Evolutionary conservation across 2,113 vertebrate species (phyloP).

Genomic region (Phycodurus eques): DNA sequence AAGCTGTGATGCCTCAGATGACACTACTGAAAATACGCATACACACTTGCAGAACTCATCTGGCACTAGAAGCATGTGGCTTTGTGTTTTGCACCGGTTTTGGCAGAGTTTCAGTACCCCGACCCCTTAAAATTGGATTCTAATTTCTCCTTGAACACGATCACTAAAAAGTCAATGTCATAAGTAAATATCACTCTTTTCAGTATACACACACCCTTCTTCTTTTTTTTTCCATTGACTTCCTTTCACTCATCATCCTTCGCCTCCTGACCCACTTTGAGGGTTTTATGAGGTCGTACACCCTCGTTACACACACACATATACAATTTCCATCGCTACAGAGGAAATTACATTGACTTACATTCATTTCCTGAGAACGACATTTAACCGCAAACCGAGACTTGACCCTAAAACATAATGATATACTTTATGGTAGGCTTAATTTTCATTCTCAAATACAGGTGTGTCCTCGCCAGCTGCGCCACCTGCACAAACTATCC

Average conservation of each 20-base stretch:
- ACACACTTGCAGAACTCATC: slow-evolving; percentile 11
- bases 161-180: slow-evolving; percentile 6
- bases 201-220: too few relatives aligned
- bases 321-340: slow-evolving; percentile 6
- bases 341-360: slow-evolving; percentile 11
- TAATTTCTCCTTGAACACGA: slow-evolving; percentile 11
- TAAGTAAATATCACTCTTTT: slow-evolving; percentile 9
- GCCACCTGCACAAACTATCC: background rate
- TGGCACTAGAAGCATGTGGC: slow-evolving; percentile 30
- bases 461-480: background rate
- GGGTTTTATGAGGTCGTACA: slow-evolving; percentile 13
- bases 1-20: slow-evolving; percentile 49
- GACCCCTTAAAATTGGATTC: slow-evolving; percentile 9
- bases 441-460: slow-evolving; percentile 1
- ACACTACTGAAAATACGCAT: slow-evolving; percentile 44
- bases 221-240: background rate
- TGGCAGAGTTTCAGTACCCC: slow-evolving; percentile 5
- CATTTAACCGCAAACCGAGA: slow-evolving; percentile 8
- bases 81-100: slow-evolving; percentile 27
- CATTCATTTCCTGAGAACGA: slow-evolving; percentile 7
- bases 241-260: slow-evolving; percentile 1
- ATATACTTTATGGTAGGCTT: slow-evolving; percentile 2
- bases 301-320: slow-evolving; percentile 5
- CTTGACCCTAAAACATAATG: slow-evolving; percentile 10
- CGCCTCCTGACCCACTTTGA: slow-evolving; percentile 10